These are phyloP conservation scores for Danio kyathit DNA, from an alignment of 2,797 vertebrate species.

Conservation along the genomic window DNA sequence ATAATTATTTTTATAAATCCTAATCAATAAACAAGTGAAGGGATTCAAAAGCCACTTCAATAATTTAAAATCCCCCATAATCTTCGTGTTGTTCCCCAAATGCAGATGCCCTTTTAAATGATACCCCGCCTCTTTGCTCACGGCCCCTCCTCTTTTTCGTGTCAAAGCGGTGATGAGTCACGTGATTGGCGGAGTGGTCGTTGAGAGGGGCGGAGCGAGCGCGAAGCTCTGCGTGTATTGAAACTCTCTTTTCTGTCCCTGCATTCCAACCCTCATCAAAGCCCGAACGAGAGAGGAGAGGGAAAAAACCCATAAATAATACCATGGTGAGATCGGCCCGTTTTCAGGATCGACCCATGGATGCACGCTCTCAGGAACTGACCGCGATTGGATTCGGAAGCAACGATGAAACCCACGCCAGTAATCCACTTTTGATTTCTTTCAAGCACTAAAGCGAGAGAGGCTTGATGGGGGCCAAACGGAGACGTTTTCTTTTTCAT, in stretches of 20 bases:
- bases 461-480: slow-evolving; percentile 60
- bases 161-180: slow-evolving; percentile 81
- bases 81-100: background rate
- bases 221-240: slow-evolving; percentile 66
- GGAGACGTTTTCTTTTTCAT: slow-evolving; percentile 63
- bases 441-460: slow-evolving; percentile 68
- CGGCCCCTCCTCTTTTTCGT: slow-evolving; percentile 71
- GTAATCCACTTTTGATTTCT: slow-evolving; percentile 65
- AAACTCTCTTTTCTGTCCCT: slow-evolving; percentile 77
- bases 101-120: slow-evolving; percentile 65
- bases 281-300: slow-evolving; percentile 72
- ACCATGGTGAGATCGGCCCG: slow-evolving; percentile 62
- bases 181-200: slow-evolving; percentile 77
- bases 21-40: background rate
- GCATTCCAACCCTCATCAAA: slow-evolving; percentile 83
- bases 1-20: background rate
- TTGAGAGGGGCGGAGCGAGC: slow-evolving; percentile 75
- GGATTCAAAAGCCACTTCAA: background rate
- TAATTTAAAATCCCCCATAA: background rate
- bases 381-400: slow-evolving; percentile 45
- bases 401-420: slow-evolving; percentile 38
- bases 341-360: slow-evolving; percentile 70
- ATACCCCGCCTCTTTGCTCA: slow-evolving; percentile 66
- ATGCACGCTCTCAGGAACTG: slow-evolving; percentile 64
- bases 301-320: slow-evolving; percentile 72